These are phyloP conservation scores for Crypturellus undulatus DNA, from an alignment of 2,113 vertebrate genomes.

Conservation along the genomic window DNA sequence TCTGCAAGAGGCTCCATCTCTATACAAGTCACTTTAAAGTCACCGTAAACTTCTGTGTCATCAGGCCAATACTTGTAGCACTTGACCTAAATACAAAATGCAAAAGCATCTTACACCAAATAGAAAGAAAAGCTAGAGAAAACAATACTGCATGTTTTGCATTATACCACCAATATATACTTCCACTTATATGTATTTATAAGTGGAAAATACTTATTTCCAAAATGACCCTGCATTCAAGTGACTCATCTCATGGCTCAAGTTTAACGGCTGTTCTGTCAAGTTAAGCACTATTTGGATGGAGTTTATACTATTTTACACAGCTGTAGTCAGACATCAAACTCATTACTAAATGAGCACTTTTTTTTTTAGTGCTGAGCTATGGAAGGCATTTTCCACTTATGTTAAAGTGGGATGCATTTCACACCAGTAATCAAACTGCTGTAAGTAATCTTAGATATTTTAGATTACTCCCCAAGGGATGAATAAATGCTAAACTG, in stretches of 20 bases:
- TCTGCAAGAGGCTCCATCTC: constrained; percentile 97
- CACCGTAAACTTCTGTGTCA: constrained; percentile 95
- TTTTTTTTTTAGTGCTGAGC: constrained; percentile 21
- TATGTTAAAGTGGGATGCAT: background rate
- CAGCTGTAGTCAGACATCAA: background rate
- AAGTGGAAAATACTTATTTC: background rate
- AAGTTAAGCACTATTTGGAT: background rate
- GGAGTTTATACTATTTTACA: background rate
- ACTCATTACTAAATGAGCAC: background rate
- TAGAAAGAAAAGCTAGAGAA: background rate
- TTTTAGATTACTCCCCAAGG: background rate
- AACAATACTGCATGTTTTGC: background rate
- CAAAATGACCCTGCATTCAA: background rate
- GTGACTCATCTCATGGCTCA: background rate
- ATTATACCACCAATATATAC: background rate
- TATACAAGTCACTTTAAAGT: constrained; percentile 97
- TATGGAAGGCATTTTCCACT: constrained; percentile 2
- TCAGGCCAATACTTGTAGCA: constrained; percentile 99
- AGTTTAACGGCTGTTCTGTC: background rate
- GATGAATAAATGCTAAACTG: background rate
- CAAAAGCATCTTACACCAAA: background rate
- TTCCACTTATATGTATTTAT: too few species aligned
- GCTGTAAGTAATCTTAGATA: background rate
- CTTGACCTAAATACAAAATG: constrained; percentile 86
- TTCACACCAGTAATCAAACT: constrained; percentile 10